Percentiles rank a stretch among this genome's conserved stretches.
Conservation (phyloP, 2,797 vertebrate species). For the Sebastes itinus region DNA sequence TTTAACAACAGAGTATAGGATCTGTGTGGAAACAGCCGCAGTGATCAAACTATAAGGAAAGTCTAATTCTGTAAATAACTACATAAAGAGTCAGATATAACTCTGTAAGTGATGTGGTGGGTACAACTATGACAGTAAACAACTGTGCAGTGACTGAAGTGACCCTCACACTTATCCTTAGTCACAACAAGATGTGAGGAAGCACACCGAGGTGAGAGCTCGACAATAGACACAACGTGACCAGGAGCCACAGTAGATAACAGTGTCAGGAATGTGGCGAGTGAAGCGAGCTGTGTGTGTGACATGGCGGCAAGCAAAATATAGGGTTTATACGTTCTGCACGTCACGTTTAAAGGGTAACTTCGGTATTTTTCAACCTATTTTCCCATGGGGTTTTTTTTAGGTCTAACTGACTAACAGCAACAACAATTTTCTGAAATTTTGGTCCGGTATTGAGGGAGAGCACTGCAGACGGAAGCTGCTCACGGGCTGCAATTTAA, state of each 20-base stretch:
- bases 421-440: too few species aligned
- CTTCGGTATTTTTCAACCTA: too few species aligned
- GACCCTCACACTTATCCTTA: slow-evolving; percentile 9
- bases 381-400: accelerated
- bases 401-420: too few species aligned
- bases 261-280: slow-evolving; percentile 14
- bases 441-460: too few species aligned
- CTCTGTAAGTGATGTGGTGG: not conserved
- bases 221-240: slow-evolving; percentile 15
- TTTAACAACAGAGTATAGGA: not conserved
- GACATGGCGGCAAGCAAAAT: not conserved
- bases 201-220: slow-evolving; percentile 41
- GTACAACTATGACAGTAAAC: not conserved
- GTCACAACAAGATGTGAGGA: slow-evolving; percentile 36
- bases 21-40: not conserved
- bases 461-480: too few species aligned
- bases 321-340: not conserved
- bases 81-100: not conserved
- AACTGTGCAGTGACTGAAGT: slow-evolving; percentile 24
- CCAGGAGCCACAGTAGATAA: slow-evolving; percentile 5
- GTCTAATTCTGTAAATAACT: not conserved
- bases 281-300: not conserved
- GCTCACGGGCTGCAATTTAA: too few species aligned
- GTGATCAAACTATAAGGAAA: not conserved
- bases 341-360: not conserved